Base-by-base conservation (phyloP, 2,113 vertebrate species). In the Rhynchomys soricoides region DNA sequence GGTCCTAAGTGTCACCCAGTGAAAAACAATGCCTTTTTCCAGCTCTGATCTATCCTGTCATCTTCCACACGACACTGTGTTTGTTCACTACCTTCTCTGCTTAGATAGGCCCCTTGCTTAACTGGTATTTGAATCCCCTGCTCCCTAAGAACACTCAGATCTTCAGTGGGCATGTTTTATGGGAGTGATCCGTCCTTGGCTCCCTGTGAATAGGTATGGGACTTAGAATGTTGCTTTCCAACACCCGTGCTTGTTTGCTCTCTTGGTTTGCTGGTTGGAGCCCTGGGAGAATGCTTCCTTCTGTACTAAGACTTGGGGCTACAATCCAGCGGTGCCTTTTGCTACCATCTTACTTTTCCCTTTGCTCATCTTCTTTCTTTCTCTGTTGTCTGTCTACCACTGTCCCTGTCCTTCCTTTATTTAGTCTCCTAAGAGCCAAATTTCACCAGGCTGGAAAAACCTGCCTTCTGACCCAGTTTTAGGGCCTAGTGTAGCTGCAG, bases 391-490 rank as follows among this genome's bases (percentile, higher is more conserved):
- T 74, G 17, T 52, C 37, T 40, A 52, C 40, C 55, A 11, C 3
- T 43, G 15, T 37, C 85, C 57, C 45, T 79, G 78, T 86, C 66
- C 16, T 6, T 22, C 48, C 77, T 83, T 66, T 74, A 34, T 86
- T 87, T 91, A 48, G 68, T 66, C 55, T 92, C 94, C 34, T 77
- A 1, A 59, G 75, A 75, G 90, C 78, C 73, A 43, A n/a, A 57
- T 92, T 96, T 94, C 88, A 50, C 94, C 85, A 37, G 95, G 93
- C 97, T 95, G 89, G 97, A 96, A 95, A 97, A 96, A 97, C 95
- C 97, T 96, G 95, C 95, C 95, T 94, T 92, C 92, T 91, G 95
- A 97, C 96, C 97, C 93, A 95, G 10, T 96, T 97, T 71, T 75
- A 40, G 73, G 37, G 43, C 62, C 26, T 8, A 73, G 1, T 9